Evolutionary conservation across 1,140 invertebrate species (phyloP).

Genomic region (Neodiprion virginianus): DNA sequence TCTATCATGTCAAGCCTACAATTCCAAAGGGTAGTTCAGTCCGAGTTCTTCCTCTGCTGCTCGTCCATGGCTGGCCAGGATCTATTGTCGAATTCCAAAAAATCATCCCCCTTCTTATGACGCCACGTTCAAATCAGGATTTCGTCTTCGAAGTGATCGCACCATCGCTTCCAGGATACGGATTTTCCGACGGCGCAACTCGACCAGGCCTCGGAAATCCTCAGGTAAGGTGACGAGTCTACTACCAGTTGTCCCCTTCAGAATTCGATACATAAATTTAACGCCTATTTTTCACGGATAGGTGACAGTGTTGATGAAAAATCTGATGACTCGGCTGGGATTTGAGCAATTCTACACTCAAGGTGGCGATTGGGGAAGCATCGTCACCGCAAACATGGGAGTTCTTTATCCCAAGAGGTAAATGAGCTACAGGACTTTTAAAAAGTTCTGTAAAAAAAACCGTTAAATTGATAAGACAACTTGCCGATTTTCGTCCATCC

Average conservation of each 20-base stretch:
- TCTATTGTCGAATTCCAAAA: conserved; percentile 87
- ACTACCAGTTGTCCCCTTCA: conserved; percentile 24
- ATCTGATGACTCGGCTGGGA: conserved; percentile 83
- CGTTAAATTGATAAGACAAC: too few species aligned
- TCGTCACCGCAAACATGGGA: conserved; percentile 68
- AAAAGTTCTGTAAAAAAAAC: too few species aligned
- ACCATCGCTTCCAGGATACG: conserved; percentile 82
- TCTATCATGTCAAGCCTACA: conserved; percentile 67
- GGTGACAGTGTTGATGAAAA: conserved; percentile 77
- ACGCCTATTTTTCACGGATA: conserved; percentile 52
- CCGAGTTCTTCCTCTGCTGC: conserved; percentile 72
- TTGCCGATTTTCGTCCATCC: too few species aligned
- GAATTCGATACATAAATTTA: too few species aligned
- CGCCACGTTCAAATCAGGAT: conserved; percentile 60
- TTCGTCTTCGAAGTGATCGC: conserved; percentile 82
- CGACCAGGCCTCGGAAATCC: conserved; percentile 43
- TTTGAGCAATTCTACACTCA: conserved; percentile 81
- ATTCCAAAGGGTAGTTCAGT: conserved; percentile 56
- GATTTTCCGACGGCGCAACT: conserved; percentile 67
- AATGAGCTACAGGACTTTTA: background rate
- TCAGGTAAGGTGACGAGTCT: conserved; percentile 36
- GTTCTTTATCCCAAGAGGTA: conserved; percentile 72
- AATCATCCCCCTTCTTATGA: conserved; percentile 76
- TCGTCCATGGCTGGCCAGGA: conserved; percentile 93
- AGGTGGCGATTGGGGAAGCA: conserved; percentile 85